Evolutionary conservation across 2,888 invertebrate species (phyloP).

Genomic region (Apocheima hispidaria): DNA sequence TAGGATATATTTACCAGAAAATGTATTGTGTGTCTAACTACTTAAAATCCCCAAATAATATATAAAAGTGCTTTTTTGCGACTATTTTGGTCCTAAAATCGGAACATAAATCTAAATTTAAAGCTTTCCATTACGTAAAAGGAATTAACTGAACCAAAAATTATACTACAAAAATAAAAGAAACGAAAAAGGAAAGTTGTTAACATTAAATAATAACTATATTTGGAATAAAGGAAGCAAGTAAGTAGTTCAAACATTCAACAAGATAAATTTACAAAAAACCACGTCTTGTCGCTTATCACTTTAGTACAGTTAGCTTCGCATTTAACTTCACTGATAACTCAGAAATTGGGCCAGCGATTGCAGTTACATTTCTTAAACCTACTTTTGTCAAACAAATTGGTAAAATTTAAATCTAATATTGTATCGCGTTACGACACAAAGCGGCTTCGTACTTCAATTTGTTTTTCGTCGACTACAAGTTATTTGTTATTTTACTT

Average conservation of each 20-base stretch:
- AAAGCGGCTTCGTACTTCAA: neutral
- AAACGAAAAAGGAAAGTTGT: too few species aligned
- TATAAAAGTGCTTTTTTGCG: too few species aligned
- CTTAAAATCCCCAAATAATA: too few species aligned
- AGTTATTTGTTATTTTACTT: neutral
- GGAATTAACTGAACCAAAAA: too few species aligned
- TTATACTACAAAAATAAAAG: too few species aligned
- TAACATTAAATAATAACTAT: constrained; percentile 6
- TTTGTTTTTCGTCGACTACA: neutral
- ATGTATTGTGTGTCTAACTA: too few species aligned
- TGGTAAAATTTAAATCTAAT: neutral
- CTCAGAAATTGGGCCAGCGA: constrained; percentile 74
- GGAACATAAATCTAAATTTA: too few species aligned
- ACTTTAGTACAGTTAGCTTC: constrained; percentile 58
- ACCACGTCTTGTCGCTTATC: constrained; percentile 56
- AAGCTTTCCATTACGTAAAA: too few species aligned
- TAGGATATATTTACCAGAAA: too few species aligned
- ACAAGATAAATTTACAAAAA: constrained; percentile 41
- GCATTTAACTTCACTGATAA: constrained; percentile 77
- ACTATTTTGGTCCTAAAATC: too few species aligned
- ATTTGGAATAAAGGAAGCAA: constrained; percentile 20
- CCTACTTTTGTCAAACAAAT: constrained; percentile 45
- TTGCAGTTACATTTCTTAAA: constrained; percentile 64
- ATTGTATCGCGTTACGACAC: too few species aligned
- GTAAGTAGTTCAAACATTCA: neutral